Evolutionary conservation across 1,140 invertebrate genomes (phyloP), one percentile per base, ranked within the genome.

Genomic region (Halictus rubicundus): DNA sequence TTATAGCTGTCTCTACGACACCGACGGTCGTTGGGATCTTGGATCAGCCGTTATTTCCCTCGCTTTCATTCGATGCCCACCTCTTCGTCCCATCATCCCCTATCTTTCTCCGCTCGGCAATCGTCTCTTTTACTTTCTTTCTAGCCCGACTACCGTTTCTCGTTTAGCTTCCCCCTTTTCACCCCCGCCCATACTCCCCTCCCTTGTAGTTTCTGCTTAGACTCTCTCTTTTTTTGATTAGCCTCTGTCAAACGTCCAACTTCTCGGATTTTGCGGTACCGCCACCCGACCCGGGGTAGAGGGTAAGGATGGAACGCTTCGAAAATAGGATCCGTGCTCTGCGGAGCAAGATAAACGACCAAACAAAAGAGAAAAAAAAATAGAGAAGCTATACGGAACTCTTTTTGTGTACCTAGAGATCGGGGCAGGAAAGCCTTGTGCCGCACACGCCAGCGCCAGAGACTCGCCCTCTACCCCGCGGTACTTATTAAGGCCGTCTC

Each of bases 361-460:
- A 83, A 84, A 81, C 59, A 60, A 84, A 64, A 74, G 68, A 77
- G 75, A 75, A 83, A 80, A 80, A 78, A 78, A 80, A 78, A 79
- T 19, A 75, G 63, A 73, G 66, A 82, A 86, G 79, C 73, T 86
- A 77, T 81, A 80, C 78, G 81, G 77, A 87, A 72, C 49, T 65
- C 42, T 12, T 46, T 64, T 70, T 69, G 81, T 90, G 88, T 90
- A 90, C 89, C 89, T 90, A 90, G 87, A 88, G 86, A 88, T 90
- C 69, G 95, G 94, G 68, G 94, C 91, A 52, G 95, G 95, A 86
- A 93, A 95, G 81, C 94, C 94, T 93, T 96, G 95, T 76, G 95
- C 95, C 87, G 95, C 95, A 89, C 95, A 96, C 80, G 95, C 93
- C 78, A 96, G 91, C 78, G 93, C 94, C 85, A 94, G 88, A 77